phyloP scores from a whole-genome alignment of 2,888 invertebrate species.

The Therioaphis trifolii region DNA sequence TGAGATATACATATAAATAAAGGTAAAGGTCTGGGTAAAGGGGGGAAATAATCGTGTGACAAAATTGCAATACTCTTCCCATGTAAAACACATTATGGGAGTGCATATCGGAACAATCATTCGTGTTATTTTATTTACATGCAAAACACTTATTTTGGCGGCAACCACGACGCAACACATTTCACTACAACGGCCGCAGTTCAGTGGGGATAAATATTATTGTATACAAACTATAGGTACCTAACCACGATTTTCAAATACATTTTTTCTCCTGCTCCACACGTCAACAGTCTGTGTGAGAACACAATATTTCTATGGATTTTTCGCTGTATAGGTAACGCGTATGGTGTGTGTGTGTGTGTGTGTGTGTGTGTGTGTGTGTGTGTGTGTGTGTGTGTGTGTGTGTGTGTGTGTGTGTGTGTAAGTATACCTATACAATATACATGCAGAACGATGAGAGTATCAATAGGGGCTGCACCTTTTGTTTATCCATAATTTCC shows the following conservation, averaged over 20 bases:
- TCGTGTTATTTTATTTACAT: neutral
- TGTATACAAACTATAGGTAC: no score
- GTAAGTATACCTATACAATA: neutral
- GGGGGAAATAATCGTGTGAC: conserved; percentile 3
- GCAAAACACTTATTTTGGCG: conserved; percentile 32
- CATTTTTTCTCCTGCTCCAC: conserved; percentile 7
- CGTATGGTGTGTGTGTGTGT: neutral
- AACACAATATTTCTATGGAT: conserved; percentile 14
- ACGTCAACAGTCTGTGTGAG: neutral
- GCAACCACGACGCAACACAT: neutral
- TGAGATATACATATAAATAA: neutral
- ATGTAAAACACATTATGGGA: conserved; percentile 10
- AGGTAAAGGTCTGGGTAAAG: neutral
- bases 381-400: neutral
- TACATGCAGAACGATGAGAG: neutral
- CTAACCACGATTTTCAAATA: conserved; percentile 37
- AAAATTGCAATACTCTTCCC: conserved; percentile 26
- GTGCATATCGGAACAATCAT: neutral
- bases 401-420: conserved; percentile 2
- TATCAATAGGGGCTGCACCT: conserved; percentile 59
- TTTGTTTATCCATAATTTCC: conserved; percentile 58
- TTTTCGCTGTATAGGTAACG: neutral
- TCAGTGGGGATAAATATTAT: neutral
- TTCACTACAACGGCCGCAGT: no score
- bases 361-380: neutral